These are phyloP conservation scores for Tokudaia muenninki DNA, from an alignment of 2,797 vertebrate genomes.

Conservation along the genomic window DNA sequence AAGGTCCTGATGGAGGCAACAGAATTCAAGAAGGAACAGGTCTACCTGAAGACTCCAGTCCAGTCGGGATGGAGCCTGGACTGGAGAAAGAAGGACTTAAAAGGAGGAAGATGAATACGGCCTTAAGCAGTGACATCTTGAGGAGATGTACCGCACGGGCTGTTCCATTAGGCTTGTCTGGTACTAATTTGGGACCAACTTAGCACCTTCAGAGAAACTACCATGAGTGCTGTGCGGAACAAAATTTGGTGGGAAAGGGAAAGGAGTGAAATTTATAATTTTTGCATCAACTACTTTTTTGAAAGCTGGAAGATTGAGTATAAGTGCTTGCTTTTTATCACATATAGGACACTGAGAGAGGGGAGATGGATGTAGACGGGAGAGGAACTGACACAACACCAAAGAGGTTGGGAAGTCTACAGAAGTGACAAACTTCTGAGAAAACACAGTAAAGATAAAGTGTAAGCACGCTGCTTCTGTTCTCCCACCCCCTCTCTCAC, in stretches of 20 bases:
- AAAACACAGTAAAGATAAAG: not conserved
- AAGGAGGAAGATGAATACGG: not conserved
- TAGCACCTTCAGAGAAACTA: not conserved
- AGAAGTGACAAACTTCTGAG: not conserved
- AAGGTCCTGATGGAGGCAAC: not conserved
- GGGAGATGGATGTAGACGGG: not conserved
- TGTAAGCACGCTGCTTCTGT: not conserved
- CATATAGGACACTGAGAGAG: not conserved
- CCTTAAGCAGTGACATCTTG: not conserved
- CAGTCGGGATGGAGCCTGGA: not conserved
- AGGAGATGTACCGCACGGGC: not conserved
- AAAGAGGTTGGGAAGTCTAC: not conserved
- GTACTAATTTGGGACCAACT: not conserved
- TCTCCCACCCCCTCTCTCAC: not conserved
- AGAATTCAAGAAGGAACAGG: not conserved
- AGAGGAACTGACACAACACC: not conserved
- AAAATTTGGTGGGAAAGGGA: not conserved
- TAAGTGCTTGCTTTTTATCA: slow-evolving; percentile 2
- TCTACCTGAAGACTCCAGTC: not conserved
- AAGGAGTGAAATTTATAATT: not conserved
- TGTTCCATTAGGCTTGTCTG: not conserved
- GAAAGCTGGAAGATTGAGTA: slow-evolving; percentile 7
- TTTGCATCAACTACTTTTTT: slow-evolving; percentile 32
- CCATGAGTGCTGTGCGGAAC: not conserved
- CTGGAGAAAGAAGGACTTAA: not conserved